A percentile compares a stretch with the other conserved stretches of the same genome.
phyloP scores from a whole-genome alignment of 2,113 vertebrate genomes.

The Erythrocebus patas region DNA sequence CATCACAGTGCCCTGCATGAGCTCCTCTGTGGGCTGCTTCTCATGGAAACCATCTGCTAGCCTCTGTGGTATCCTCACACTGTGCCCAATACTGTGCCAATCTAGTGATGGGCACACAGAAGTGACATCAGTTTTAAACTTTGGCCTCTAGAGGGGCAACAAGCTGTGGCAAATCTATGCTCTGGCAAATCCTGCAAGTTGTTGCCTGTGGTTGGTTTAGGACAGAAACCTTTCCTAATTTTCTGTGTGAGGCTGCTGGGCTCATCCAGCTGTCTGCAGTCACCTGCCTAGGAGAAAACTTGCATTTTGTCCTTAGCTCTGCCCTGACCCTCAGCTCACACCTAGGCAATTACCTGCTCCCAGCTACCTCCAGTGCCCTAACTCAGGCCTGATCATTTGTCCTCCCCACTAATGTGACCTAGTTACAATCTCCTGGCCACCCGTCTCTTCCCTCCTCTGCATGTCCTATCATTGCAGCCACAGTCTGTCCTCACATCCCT shows the following conservation, averaged over 20 bases:
- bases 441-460: neutral
- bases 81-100: neutral
- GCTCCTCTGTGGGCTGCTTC: neutral
- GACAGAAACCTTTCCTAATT: neutral
- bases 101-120: neutral
- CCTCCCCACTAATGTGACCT: neutral
- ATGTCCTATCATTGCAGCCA: neutral
- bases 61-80: neutral
- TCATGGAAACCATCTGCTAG: neutral
- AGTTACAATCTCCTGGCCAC: neutral
- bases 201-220: neutral
- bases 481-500: neutral
- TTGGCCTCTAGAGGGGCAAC: neutral
- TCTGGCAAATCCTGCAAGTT: neutral
- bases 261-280: neutral
- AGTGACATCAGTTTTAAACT: conserved; percentile 4
- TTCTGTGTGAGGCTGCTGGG: neutral
- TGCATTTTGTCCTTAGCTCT: neutral
- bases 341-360: neutral
- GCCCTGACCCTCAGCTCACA: neutral
- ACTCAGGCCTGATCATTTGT: neutral
- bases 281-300: neutral
- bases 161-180: neutral
- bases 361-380: neutral
- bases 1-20: neutral